These are phyloP conservation scores for Oceanodroma leucorhoa DNA, from an alignment of 2,797 vertebrate species.

Conservation along the genomic window DNA sequence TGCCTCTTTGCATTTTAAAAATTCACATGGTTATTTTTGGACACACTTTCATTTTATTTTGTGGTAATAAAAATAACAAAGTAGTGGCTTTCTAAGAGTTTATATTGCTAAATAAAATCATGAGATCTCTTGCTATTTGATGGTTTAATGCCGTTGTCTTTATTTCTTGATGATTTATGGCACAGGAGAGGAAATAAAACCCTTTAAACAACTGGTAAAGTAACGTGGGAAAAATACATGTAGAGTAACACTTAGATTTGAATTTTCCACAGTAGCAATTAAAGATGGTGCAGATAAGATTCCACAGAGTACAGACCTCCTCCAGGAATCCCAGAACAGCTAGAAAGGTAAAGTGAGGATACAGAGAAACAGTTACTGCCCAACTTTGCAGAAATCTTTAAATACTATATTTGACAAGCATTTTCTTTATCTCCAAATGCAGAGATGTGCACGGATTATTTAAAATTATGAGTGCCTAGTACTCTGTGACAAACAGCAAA, in stretches of 20 bases:
- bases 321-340: constrained; percentile 24
- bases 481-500: background rate
- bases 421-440: background rate
- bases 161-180: background rate
- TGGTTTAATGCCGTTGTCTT: background rate
- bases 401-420: background rate
- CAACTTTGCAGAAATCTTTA: background rate
- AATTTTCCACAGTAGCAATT: constrained; percentile 19
- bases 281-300: constrained; percentile 13
- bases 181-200: background rate
- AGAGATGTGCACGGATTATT: background rate
- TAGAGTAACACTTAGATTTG: background rate
- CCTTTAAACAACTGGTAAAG: background rate
- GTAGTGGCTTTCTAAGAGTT: background rate
- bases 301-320: background rate
- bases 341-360: constrained; percentile 5
- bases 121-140: background rate
- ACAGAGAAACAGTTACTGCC: background rate
- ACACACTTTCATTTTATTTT: background rate
- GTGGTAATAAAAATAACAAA: background rate
- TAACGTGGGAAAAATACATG: background rate
- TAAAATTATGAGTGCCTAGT: background rate
- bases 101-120: background rate
- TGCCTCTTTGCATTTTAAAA: background rate
- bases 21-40: background rate